phyloP scores from a whole-genome alignment of 2,797 vertebrate species.

The Diplodus sargus region DNA sequence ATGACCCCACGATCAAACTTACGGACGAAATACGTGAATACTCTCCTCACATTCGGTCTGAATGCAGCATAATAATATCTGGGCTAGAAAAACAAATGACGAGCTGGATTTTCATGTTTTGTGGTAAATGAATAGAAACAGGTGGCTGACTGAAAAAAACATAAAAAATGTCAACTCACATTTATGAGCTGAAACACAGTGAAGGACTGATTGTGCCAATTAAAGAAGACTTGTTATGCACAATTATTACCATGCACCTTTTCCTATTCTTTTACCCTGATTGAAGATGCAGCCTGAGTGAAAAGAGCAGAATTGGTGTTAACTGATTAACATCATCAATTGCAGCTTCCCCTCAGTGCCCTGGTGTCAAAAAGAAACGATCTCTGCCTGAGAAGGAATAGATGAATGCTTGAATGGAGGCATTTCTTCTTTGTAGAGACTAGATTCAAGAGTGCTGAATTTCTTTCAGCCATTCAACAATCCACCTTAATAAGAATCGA shows the following conservation, averaged over 20 bases:
- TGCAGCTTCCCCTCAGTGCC: slow-evolving; percentile 14
- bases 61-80: background rate
- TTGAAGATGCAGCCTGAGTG: background rate
- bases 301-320: slow-evolving; percentile 23
- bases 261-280: slow-evolving; percentile 12
- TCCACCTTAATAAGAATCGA: slow-evolving; percentile 10
- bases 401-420: background rate
- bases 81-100: background rate
- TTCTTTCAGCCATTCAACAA: slow-evolving; percentile 20
- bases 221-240: background rate
- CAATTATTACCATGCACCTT: slow-evolving; percentile 1
- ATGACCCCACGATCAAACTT: too few relatives aligned
- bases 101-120: background rate
- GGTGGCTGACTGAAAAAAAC: background rate
- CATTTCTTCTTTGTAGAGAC: slow-evolving; percentile 16
- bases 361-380: slow-evolving; percentile 29
- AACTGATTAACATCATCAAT: slow-evolving; percentile 41
- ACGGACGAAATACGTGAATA: too few relatives aligned
- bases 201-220: background rate
- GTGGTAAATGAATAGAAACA: background rate
- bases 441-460: slow-evolving; percentile 14
- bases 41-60: too few relatives aligned
- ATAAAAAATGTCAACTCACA: background rate
- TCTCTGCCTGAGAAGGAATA: slow-evolving; percentile 10
- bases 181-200: background rate